Conservation (phyloP, 2,888 invertebrate species). For the Ischnura elegans region DNA sequence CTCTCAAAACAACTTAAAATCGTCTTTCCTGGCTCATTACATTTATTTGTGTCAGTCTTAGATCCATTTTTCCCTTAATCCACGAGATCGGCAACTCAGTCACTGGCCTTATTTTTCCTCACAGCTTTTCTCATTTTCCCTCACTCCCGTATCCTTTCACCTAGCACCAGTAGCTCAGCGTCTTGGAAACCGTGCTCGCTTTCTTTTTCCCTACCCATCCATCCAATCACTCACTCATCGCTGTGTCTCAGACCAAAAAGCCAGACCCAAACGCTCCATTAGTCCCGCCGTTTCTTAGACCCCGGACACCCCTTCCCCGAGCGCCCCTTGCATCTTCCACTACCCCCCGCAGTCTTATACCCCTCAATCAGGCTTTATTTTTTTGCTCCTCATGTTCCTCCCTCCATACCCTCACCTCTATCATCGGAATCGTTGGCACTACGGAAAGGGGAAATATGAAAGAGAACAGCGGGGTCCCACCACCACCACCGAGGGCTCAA, state of each 20-base stretch:
- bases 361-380: neutral
- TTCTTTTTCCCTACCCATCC: neutral
- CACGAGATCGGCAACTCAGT: neutral
- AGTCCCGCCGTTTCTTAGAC: neutral
- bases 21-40: neutral
- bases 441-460: conserved; percentile 7
- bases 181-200: neutral
- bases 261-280: conserved; percentile 34
- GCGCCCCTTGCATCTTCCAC: neutral
- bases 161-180: neutral
- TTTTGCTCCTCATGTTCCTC: neutral
- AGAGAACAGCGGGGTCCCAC: neutral
- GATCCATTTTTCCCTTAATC: neutral
- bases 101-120: neutral
- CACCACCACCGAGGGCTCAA: neutral
- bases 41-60: neutral
- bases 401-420: neutral
- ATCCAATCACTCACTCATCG: conserved; percentile 33
- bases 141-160: no score
- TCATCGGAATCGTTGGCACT: conserved; percentile 18
- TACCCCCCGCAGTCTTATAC: conserved; percentile 5
- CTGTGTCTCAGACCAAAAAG: conserved; percentile 18
- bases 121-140: neutral
- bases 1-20: neutral
- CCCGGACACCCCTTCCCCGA: neutral